Evolutionary conservation across 2,797 vertebrate genomes (phyloP), one percentile per base, ranked within the genome.

Genomic region (Manis javanica): DNA sequence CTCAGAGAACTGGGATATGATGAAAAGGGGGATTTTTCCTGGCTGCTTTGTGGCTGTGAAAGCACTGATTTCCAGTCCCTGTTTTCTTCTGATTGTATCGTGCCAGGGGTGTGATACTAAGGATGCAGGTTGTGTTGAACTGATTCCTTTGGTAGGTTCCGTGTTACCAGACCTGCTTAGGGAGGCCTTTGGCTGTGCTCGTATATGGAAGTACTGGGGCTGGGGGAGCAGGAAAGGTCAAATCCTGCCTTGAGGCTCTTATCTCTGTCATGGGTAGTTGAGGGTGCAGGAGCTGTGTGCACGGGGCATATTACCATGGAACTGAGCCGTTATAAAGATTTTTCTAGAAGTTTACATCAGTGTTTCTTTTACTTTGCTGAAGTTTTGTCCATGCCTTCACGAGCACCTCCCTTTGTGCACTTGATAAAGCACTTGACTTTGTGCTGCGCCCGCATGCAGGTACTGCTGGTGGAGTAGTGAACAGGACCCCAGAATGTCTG

Each of bases 271-370:
- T 2, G 21, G 37, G n/a, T 49, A 74, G 7, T 77, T 29, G 8
- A 6, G 37, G 34, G 46, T 46, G 46, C 46, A 46, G 34, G 23
- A 19, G 4, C 46, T n/a, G 0, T n/a, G 57, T 68, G 57, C 51
- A 7, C 7, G 4, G 84, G 69, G n/a, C 26, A n/a, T 13, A 2
- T 18, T 5, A 66, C 13, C 26, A 23, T 0, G 16, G 68, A 68
- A 23, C 24, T 11, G 29, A 61, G 42, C 1, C 1, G 0, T 69
- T 49, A 5, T 0, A 49, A 53, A 24, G 24, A 21, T 23, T 63
- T 82, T 85, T 31, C 69, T 49, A 10, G 57, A 63, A 81, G 37
- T 24, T 64, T 14, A 7, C 26, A 14, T 16, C 12, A 23, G 49
- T 10, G 9, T 24, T 37, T 77, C 26, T 75, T 51, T 69, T 14